Percentiles rank a stretch among this genome's conserved stretches.
Conservation (phyloP, 2,113 vertebrate species). For the Arothron firmamentum region DNA sequence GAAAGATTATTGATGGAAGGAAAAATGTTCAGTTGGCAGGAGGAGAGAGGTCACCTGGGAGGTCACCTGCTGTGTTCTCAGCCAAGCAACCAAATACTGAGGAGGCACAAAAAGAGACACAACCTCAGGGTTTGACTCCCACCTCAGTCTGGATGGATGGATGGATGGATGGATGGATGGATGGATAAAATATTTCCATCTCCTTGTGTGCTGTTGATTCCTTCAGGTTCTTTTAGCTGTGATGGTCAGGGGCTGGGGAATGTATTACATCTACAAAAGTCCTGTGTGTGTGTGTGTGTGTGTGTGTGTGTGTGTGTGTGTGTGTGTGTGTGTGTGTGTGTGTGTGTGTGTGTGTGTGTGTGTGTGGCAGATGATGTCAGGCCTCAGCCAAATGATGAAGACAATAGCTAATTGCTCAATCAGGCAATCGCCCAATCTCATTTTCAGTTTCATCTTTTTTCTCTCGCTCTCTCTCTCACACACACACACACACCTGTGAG, state of each 20-base stretch:
- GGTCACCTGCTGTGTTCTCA: constrained; percentile 16
- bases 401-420: constrained; percentile 70
- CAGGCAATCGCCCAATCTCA: constrained; percentile 66
- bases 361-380: constrained; percentile 60
- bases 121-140: background rate
- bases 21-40: constrained; percentile 16
- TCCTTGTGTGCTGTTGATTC: too few relatives aligned
- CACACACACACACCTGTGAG: background rate
- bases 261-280: too few relatives aligned
- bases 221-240: too few relatives aligned
- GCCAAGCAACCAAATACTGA: constrained; percentile 23
- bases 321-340: constrained; percentile 17
- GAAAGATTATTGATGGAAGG: constrained; percentile 24
- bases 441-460: constrained; percentile 48
- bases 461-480: background rate
- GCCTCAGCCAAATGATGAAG: constrained; percentile 58
- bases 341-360: constrained; percentile 3
- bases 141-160: background rate
- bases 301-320: constrained; percentile 2
- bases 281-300: constrained; percentile 2
- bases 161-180: too few relatives aligned
- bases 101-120: constrained; percentile 23
- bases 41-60: constrained; percentile 21
- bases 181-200: too few relatives aligned
- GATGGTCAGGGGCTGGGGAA: too few relatives aligned